Percentiles rank a stretch among this genome's conserved stretches.
Conservation (phyloP, 2,113 vertebrate species). For the Alethe diademata region DNA sequence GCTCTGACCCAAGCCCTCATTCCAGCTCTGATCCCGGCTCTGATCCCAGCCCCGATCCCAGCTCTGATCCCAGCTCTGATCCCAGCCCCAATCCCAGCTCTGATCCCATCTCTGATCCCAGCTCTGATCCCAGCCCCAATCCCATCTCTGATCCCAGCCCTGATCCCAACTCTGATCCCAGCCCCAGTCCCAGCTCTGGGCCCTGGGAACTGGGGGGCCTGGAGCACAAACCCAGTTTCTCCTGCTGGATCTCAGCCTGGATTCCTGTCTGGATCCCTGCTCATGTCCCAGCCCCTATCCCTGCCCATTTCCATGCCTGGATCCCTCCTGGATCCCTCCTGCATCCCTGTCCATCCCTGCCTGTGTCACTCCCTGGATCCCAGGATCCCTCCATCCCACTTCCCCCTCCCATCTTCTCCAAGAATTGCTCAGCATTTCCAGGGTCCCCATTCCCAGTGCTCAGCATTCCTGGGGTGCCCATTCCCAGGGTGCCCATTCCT, state of each 20-base stretch:
- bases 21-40: neutral
- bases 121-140: neutral
- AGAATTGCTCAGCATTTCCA: too few relatives aligned
- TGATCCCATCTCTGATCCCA: neutral
- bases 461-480: neutral
- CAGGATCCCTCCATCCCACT: neutral
- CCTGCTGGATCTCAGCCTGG: neutral
- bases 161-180: too few relatives aligned
- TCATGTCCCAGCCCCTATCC: neutral
- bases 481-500: neutral
- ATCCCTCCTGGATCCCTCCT: neutral
- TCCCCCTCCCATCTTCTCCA: neutral
- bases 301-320: neutral
- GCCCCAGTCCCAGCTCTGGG: neutral
- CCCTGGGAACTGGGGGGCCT: neutral
- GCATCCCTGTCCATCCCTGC: neutral
- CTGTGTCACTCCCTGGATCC: neutral
- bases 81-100: neutral
- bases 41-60: neutral
- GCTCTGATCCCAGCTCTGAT: neutral
- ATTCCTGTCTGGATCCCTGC: neutral
- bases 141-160: neutral
- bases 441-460: neutral
- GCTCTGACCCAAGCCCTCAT: too few relatives aligned
- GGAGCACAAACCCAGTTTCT: neutral